Evolutionary conservation across 2,888 invertebrate species (phyloP).

Genomic region (Anagyrus pseudococci): DNA sequence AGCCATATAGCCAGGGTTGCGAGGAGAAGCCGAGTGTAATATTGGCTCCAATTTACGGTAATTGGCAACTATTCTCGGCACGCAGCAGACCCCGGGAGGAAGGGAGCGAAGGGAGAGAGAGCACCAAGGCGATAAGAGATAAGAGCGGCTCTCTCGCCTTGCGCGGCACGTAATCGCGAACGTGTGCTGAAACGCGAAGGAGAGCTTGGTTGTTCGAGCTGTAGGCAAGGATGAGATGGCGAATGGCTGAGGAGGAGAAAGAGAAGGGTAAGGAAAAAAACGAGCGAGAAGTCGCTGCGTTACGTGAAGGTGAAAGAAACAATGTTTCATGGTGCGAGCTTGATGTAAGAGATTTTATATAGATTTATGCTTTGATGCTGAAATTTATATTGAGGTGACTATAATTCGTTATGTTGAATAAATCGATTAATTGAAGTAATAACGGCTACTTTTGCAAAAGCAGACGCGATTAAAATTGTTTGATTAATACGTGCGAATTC

Average conservation of each 20-base stretch:
- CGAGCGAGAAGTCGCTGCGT: neutral
- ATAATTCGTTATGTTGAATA: no score
- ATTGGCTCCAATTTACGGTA: slow-evolving; percentile 48
- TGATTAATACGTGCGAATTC: no score
- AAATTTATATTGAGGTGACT: no score
- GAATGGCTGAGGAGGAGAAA: slow-evolving; percentile 19
- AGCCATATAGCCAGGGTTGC: neutral
- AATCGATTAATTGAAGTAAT: no score
- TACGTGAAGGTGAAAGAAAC: neutral
- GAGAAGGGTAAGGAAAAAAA: slow-evolving; percentile 24
- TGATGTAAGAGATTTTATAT: no score
- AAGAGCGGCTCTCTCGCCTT: slow-evolving; percentile 26
- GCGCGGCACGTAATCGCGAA: slow-evolving; percentile 28
- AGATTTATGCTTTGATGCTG: no score
- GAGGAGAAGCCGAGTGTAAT: slow-evolving; percentile 26
- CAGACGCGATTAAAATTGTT: no score
- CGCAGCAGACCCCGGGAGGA: slow-evolving; percentile 45
- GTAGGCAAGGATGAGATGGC: neutral
- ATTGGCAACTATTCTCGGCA: slow-evolving; percentile 56
- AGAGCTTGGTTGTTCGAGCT: no score
- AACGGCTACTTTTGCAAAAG: no score
- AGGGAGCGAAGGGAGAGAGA: slow-evolving; percentile 23
- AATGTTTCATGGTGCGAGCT: no score
- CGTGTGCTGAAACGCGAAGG: slow-evolving; percentile 35
- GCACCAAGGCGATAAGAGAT: slow-evolving; percentile 33